Percentiles rank a stretch among this genome's conserved stretches.
Conservation (phyloP, 2,888 invertebrate genomes). For the Neoaliturus tenellus region DNA sequence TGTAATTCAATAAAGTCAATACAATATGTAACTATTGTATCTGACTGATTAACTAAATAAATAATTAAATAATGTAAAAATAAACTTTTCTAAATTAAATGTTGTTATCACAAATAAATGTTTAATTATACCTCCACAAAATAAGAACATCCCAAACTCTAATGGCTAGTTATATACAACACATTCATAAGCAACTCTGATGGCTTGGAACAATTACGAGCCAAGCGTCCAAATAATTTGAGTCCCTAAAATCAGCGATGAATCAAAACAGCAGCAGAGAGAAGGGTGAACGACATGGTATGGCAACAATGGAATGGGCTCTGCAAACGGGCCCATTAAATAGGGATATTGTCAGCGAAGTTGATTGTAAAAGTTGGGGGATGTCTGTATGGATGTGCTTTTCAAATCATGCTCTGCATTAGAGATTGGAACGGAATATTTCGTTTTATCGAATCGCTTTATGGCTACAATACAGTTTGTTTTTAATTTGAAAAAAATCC, state of each 20-base stretch:
- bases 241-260: background rate
- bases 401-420: slow-evolving; percentile 24
- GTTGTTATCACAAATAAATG: too few relatives aligned
- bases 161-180: too few relatives aligned
- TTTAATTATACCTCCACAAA: too few relatives aligned
- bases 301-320: slow-evolving; percentile 14
- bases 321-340: slow-evolving; percentile 13
- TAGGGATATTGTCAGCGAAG: slow-evolving; percentile 21
- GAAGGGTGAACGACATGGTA: background rate
- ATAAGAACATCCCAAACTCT: too few relatives aligned
- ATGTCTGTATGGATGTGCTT: slow-evolving; percentile 22
- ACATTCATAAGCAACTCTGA: background rate
- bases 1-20: too few relatives aligned
- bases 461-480: slow-evolving; percentile 24
- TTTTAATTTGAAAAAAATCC: slow-evolving; percentile 45
- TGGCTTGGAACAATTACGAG: background rate
- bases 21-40: too few relatives aligned
- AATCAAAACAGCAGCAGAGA: background rate
- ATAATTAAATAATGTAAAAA: too few relatives aligned
- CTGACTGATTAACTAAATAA: too few relatives aligned
- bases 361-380: slow-evolving; percentile 1
- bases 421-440: slow-evolving; percentile 22
- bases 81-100: too few relatives aligned
- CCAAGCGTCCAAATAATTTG: background rate
- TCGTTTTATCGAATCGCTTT: slow-evolving; percentile 18